Percentiles rank a stretch among this genome's conserved stretches.
phyloP scores from a whole-genome alignment of 2,113 vertebrate species.

The Hippoglossus stenolepis region DNA sequence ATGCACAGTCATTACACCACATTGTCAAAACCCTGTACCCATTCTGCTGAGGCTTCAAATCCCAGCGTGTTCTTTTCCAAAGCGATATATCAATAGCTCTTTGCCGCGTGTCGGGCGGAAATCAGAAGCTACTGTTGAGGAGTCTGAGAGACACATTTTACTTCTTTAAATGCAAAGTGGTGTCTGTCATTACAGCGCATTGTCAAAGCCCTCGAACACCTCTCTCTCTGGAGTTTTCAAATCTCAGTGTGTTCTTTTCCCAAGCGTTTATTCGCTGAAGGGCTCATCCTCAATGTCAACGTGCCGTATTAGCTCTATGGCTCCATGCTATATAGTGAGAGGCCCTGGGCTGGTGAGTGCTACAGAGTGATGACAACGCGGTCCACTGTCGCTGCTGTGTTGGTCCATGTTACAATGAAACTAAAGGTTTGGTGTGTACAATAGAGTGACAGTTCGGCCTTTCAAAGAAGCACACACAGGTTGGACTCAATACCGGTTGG shows the following conservation, averaged over 20 bases:
- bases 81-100: slow-evolving; percentile 56
- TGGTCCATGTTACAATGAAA: neutral
- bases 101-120: slow-evolving; percentile 57
- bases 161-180: slow-evolving; percentile 59
- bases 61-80: slow-evolving; percentile 41
- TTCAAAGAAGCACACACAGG: slow-evolving; percentile 3
- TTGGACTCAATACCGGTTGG: too few species aligned
- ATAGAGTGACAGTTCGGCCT: neutral
- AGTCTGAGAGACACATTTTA: slow-evolving; percentile 41
- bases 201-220: slow-evolving; percentile 19
- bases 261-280: slow-evolving; percentile 25
- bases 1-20: slow-evolving; percentile 56
- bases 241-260: slow-evolving; percentile 26
- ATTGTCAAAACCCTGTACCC: slow-evolving; percentile 42
- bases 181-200: slow-evolving; percentile 35
- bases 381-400: neutral
- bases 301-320: slow-evolving; percentile 10
- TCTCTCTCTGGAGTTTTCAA: slow-evolving; percentile 45
- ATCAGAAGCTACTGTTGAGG: slow-evolving; percentile 39
- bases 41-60: slow-evolving; percentile 49
- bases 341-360: slow-evolving; percentile 10
- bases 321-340: slow-evolving; percentile 10
- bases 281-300: slow-evolving; percentile 37
- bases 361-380: neutral
- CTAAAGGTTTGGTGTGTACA: neutral